phyloP scores from a whole-genome alignment of 2,888 invertebrate species.

The Coecobrya sp. region DNA sequence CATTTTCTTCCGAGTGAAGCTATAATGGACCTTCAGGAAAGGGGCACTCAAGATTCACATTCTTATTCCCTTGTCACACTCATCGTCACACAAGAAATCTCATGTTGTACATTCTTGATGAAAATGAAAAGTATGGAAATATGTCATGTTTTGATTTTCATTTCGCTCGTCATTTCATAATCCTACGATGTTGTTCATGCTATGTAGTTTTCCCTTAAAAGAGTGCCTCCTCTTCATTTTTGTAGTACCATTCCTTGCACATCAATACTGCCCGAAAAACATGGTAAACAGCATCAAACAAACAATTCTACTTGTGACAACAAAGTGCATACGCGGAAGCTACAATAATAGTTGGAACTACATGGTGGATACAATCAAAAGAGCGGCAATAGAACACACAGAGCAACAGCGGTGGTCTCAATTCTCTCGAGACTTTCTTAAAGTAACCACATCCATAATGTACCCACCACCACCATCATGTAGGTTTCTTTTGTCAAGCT shows the following conservation, averaged over 20 bases:
- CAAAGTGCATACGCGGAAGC: constrained; percentile 16
- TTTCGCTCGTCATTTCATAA: constrained; percentile 11
- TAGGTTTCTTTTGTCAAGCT: constrained; percentile 61
- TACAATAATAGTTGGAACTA: background rate
- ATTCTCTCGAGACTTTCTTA: constrained; percentile 69
- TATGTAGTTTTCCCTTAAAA: background rate
- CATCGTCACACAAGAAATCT: background rate
- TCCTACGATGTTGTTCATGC: background rate
- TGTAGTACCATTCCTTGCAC: background rate
- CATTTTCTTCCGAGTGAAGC: background rate
- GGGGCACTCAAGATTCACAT: background rate
- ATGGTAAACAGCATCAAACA: constrained; percentile 58
- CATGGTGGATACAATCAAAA: constrained; percentile 49
- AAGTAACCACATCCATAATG: constrained; percentile 77
- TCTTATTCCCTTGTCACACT: background rate
- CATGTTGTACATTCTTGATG: constrained; percentile 49
- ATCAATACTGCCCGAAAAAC: constrained; percentile 46
- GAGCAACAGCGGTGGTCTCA: constrained; percentile 62
- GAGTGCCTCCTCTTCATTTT: background rate
- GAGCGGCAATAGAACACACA: constrained; percentile 6
- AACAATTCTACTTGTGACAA: constrained; percentile 29
- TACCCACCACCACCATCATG: constrained; percentile 54
- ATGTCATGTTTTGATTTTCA: constrained; percentile 68
- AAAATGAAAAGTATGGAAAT: constrained; percentile 62
- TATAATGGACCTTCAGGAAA: background rate